phyloP scores from a whole-genome alignment of 2,113 vertebrate species.

The Urocynchramus pylzowi region DNA sequence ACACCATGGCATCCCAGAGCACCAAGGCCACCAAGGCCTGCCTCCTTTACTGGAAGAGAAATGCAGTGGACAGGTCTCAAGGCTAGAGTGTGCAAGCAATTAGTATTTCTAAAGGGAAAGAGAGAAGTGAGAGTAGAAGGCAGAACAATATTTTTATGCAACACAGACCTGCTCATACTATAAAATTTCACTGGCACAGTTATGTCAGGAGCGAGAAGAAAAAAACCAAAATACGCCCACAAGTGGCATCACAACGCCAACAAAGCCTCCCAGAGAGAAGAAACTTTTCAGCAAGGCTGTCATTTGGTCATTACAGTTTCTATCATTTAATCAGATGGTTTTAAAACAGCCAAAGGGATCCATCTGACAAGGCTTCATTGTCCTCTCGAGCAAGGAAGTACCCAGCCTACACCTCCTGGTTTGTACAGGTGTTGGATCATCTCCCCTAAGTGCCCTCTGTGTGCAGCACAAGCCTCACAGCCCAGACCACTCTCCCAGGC shows the following conservation, averaged over 20 bases:
- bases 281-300: slow-evolving; percentile 20
- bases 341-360: not conserved
- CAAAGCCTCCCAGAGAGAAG: not conserved
- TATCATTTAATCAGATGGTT: not conserved
- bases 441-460: not conserved
- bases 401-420: not conserved
- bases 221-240: slow-evolving; percentile 30
- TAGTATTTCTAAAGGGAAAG: not conserved
- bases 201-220: slow-evolving; percentile 20
- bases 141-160: slow-evolving; percentile 6
- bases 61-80: not conserved
- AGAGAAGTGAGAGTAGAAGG: not conserved
- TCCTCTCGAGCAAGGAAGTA: fast-evolving
- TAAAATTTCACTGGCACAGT: slow-evolving; percentile 35
- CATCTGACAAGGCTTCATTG: not conserved
- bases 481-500: fast-evolving
- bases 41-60: not conserved
- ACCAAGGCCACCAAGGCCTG: not conserved
- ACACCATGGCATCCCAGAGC: not conserved
- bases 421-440: not conserved
- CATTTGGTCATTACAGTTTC: slow-evolving; percentile 14
- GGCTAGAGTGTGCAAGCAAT: not conserved
- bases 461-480: not conserved
- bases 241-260: slow-evolving; percentile 29
- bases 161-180: not conserved